phyloP scores from a whole-genome alignment of 2,113 vertebrate genomes.

The Chaetura pelagica region DNA sequence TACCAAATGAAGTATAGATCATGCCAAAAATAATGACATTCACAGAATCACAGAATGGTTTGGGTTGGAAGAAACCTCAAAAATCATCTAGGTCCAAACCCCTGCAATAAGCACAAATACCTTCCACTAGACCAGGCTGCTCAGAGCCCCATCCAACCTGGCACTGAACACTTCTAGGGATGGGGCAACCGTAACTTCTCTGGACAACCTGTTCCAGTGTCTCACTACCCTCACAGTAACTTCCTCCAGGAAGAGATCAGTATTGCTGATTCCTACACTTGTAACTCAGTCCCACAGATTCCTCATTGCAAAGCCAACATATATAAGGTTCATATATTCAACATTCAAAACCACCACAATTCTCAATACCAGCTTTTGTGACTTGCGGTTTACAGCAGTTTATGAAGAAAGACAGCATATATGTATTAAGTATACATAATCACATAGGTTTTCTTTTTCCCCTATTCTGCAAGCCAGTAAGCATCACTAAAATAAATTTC shows the following conservation, averaged over 20 bases:
- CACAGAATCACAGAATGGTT: no score
- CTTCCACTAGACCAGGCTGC: no score
- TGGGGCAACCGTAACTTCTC: no score
- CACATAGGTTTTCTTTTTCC: not conserved
- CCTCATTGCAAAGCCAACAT: not conserved
- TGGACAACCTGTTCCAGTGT: no score
- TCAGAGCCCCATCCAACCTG: no score
- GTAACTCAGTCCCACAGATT: rapidly evolving
- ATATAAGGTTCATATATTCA: not conserved
- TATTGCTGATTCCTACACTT: not conserved
- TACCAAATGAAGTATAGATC: not conserved
- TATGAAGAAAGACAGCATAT: not conserved
- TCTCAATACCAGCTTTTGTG: not conserved
- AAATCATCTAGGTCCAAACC: no score
- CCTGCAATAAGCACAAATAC: no score
- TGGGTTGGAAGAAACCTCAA: no score
- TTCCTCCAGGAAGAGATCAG: not conserved
- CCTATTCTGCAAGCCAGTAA: not conserved
- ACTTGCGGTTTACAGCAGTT: not conserved
- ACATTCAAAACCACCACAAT: not conserved
- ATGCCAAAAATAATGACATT: not conserved
- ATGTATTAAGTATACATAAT: not conserved
- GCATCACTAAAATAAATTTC: not conserved
- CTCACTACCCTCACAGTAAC: no score
- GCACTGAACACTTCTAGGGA: no score